phyloP scores from a whole-genome alignment of 2,113 vertebrate genomes.

The Diglossa brunneiventris region DNA sequence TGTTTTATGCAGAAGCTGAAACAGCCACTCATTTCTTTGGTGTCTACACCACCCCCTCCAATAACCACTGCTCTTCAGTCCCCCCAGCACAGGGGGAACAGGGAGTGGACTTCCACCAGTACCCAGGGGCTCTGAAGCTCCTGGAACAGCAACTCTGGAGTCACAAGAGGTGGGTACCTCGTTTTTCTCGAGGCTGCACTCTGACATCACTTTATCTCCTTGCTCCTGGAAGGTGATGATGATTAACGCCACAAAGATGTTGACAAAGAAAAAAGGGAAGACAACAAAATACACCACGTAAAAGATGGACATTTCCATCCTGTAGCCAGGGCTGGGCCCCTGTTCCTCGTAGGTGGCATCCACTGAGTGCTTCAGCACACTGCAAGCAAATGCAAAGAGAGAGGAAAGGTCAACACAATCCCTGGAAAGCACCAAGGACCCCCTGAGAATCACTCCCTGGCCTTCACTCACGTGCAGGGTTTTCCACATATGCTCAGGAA shows the following conservation, averaged over 20 bases:
- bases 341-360: constrained; percentile 94
- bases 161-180: constrained; percentile 76
- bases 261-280: constrained; percentile 98
- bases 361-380: constrained; percentile 94
- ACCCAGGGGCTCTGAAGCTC: neutral
- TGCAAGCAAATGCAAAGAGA: constrained; percentile 64
- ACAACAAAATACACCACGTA: constrained; percentile 98
- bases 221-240: constrained; percentile 99
- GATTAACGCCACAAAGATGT: constrained; percentile 97
- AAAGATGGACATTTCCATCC: constrained; percentile 98
- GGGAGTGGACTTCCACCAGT: neutral
- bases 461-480: neutral
- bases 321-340: constrained; percentile 91
- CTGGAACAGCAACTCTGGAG: neutral
- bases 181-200: constrained; percentile 96
- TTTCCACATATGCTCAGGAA: constrained; percentile 6
- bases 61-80: neutral
- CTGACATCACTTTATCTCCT: constrained; percentile 95
- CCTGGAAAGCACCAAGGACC: constrained; percentile 4
- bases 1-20: neutral
- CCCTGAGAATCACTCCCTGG: neutral
- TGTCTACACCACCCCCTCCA: neutral
- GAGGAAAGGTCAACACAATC: neutral
- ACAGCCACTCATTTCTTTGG: neutral
- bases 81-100: fast-evolving